phyloP scores from a whole-genome alignment of 2,888 invertebrate genomes.

The Arge pagana region DNA sequence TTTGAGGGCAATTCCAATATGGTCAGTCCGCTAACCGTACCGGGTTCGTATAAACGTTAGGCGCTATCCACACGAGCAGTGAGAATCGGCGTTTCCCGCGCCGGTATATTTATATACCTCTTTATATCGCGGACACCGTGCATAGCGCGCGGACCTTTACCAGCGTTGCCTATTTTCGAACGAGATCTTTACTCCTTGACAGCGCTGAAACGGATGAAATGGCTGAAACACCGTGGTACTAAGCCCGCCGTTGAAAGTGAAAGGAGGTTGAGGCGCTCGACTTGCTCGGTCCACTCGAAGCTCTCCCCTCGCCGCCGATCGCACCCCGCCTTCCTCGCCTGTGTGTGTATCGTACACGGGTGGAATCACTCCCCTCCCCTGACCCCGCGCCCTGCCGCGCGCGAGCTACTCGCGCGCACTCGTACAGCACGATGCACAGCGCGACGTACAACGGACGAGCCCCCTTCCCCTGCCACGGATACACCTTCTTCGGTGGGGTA shows the following conservation, averaged over 20 bases:
- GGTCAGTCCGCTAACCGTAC: too few species aligned
- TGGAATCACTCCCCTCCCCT: slow-evolving; percentile 24
- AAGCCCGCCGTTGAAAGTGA: slow-evolving; percentile 56
- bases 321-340: slow-evolving; percentile 27
- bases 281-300: slow-evolving; percentile 24
- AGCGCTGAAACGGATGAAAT: slow-evolving; percentile 13
- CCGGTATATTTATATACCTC: too few species aligned
- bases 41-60: too few species aligned
- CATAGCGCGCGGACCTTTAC: slow-evolving; percentile 36
- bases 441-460: too few species aligned
- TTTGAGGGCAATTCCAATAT: too few species aligned
- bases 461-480: too few species aligned
- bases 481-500: too few species aligned
- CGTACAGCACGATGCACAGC: too few species aligned
- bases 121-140: slow-evolving; percentile 4
- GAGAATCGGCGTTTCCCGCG: too few species aligned
- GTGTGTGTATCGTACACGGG: too few species aligned
- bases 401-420: slow-evolving; percentile 10
- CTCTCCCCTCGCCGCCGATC: slow-evolving; percentile 28
- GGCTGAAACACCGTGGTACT: slow-evolving; percentile 13
- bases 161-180: slow-evolving; percentile 49
- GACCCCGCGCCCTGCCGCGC: slow-evolving; percentile 20
- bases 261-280: slow-evolving; percentile 57
- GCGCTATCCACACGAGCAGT: too few species aligned
- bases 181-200: slow-evolving; percentile 14